Base-by-base conservation (phyloP, 2,888 invertebrate species). In the Aquatica leii region DNA sequence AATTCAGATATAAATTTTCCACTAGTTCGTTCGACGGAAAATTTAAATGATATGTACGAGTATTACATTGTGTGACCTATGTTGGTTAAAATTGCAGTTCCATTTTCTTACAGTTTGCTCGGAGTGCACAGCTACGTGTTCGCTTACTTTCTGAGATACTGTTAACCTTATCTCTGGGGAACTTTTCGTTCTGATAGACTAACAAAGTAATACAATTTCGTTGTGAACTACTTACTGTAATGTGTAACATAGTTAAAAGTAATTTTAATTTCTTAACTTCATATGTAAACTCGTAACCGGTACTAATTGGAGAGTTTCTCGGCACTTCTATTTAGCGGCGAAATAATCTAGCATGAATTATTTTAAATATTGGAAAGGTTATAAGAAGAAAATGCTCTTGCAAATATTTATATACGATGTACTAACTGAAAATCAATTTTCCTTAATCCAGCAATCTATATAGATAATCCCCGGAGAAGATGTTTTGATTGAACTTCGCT, bases 381-480 rank as follows among this genome's bases (percentile, higher is more conserved):
- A n/a, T 24, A 50, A 50, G n/a, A n/a, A n/a, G n/a, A 17, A 43
- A 43, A 43, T 43, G 14, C 50, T 15, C 34, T n/a, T 48, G 46
- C 59, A 64, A 64, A 64, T 64, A 59, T 57, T 43, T 54, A 52
- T 60, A 60, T 31, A 49, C 51, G 24, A 24, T 53, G 55, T 53
- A 40, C 65, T 54, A 59, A 65, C 61, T 57, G 61, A 57, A 69
- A 72, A 69, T 70, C 69, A 67, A 70, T 71, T 70, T 67, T 58
- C 68, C 57, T 63, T 72, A 71, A 72, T 70, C 71, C 68, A 54
- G 62, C 72, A 71, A 71, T 72, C 70, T 69, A 58, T 63, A 59
- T 37, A 59, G 70, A 65, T 71, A 72, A 72, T 72, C 71, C 69
- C 61, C 34, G n/a, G 64, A 62, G 65, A 67, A 68, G 66, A 59